These are phyloP conservation scores for Agrenia bidenticulata DNA, from an alignment of 2,888 invertebrate species.

Conservation along the genomic window DNA sequence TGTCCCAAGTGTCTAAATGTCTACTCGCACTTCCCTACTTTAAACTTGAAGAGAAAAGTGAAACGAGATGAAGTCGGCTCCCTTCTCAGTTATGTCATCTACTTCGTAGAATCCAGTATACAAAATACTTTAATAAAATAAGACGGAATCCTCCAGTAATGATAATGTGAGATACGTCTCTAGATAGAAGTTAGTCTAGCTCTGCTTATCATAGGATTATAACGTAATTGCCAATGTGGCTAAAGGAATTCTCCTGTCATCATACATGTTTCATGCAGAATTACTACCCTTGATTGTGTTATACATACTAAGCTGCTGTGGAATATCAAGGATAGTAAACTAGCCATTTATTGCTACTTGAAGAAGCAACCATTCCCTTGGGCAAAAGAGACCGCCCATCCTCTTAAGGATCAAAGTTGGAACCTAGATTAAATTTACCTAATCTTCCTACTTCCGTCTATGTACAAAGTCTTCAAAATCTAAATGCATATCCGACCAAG, in stretches of 20 bases:
- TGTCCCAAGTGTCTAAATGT: too few species aligned
- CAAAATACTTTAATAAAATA: too few species aligned
- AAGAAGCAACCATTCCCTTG: background rate
- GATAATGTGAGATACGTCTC: too few species aligned
- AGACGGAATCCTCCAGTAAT: too few species aligned
- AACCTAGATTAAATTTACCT: constrained; percentile 1
- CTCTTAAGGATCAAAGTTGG: background rate
- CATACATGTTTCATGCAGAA: background rate
- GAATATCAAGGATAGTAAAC: background rate
- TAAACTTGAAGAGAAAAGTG: too few species aligned
- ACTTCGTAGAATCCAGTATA: too few species aligned
- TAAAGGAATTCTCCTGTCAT: background rate
- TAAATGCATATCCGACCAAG: background rate
- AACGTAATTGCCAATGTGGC: background rate
- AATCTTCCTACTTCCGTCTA: too few species aligned
- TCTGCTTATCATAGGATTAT: too few species aligned
- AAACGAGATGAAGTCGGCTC: too few species aligned
- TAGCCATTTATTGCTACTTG: constrained; percentile 6
- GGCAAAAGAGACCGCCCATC: constrained; percentile 5
- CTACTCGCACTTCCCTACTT: too few species aligned
- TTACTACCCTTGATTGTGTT: constrained; percentile 1
- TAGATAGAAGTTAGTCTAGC: too few species aligned
- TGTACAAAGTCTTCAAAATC: background rate
- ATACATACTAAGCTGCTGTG: background rate
- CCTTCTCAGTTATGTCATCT: too few species aligned